Evolutionary conservation across 2,113 vertebrate genomes (phyloP).

Genomic region (Numida meleagris): DNA sequence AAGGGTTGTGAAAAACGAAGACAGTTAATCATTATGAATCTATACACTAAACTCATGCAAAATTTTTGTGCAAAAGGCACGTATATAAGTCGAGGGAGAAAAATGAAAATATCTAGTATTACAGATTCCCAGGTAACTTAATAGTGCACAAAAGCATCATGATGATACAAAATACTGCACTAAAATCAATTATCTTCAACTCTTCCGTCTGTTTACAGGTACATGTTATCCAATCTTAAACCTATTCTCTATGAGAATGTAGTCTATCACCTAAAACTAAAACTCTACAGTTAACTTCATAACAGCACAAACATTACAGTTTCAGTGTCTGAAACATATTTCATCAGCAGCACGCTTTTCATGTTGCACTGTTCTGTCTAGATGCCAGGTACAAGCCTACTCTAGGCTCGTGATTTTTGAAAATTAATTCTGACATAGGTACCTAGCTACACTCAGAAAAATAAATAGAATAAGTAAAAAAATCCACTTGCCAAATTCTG

Average conservation of each 20-base stretch:
- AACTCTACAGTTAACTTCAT: neutral
- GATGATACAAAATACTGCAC: neutral
- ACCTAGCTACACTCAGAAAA: neutral
- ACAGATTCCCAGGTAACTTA: neutral
- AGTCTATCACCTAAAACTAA: neutral
- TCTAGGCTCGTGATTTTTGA: neutral
- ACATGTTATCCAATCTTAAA: neutral
- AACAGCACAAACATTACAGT: neutral
- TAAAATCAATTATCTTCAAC: neutral
- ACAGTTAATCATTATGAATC: neutral
- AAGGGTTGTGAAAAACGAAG: neutral
- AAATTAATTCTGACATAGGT: neutral
- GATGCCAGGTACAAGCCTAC: neutral
- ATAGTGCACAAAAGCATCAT: neutral
- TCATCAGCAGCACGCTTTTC: neutral
- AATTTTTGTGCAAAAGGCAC: neutral
- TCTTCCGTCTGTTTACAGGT: neutral
- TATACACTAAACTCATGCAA: neutral
- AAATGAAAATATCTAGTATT: neutral
- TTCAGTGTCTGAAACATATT: neutral
- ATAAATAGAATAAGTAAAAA: neutral
- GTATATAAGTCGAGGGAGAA: constrained; percentile 1
- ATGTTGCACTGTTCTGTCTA: neutral
- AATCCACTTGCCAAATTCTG: neutral
- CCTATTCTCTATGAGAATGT: neutral